These are phyloP conservation scores for Lucinisca nassula DNA, from an alignment of 2,888 invertebrate genomes.

Conservation along the genomic window DNA sequence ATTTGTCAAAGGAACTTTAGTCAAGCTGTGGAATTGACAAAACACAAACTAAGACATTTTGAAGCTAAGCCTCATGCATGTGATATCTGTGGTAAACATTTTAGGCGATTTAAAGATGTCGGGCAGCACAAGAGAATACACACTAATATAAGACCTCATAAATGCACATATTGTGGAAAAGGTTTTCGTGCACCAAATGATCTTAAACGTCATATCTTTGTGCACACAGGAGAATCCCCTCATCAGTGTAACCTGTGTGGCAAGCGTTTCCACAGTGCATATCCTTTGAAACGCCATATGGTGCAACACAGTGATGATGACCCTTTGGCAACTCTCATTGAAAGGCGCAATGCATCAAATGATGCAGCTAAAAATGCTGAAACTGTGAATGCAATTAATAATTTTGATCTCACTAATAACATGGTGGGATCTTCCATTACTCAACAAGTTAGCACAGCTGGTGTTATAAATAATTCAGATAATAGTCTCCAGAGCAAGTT, in stretches of 20 bases:
- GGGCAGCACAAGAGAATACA: neutral
- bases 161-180: neutral
- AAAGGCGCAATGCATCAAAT: neutral
- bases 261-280: neutral
- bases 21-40: neutral
- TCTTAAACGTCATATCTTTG: neutral
- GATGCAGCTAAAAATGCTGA: neutral
- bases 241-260: neutral
- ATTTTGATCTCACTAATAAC: neutral
- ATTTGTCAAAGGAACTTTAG: neutral
- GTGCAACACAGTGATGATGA: neutral
- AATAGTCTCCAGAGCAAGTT: neutral
- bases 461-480: neutral
- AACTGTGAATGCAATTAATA: neutral
- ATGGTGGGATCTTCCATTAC: neutral
- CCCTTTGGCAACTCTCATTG: neutral
- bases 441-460: neutral
- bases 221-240: neutral
- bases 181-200: neutral
- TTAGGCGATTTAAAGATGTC: neutral
- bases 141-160: neutral
- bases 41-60: constrained; percentile 2
- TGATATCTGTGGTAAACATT: neutral
- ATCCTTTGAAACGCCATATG: neutral
- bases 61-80: neutral